A percentile compares a stretch with the other conserved stretches of the same genome.
Evolutionary conservation across 1,140 invertebrate genomes (phyloP).

Genomic region (Pseudomyrmex concolor): DNA sequence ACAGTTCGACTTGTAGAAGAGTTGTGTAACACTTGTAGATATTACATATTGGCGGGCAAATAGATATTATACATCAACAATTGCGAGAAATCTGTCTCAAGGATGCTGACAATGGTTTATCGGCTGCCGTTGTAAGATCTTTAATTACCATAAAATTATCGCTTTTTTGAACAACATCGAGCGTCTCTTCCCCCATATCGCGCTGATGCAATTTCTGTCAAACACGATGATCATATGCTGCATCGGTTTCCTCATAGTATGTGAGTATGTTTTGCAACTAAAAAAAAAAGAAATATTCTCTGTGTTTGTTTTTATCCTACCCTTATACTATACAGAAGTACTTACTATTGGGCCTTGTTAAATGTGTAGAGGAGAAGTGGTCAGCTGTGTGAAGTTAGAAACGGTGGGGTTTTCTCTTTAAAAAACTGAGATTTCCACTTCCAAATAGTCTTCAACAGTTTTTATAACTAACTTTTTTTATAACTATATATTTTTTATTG

Average conservation of each 20-base stretch:
- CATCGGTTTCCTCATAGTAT: constrained; percentile 56
- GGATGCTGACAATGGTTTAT: not conserved
- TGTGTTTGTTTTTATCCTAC: no score
- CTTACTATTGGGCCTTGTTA: no score
- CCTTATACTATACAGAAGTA: no score
- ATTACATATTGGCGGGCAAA: constrained; percentile 64
- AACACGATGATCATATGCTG: constrained; percentile 64
- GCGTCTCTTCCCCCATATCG: constrained; percentile 48
- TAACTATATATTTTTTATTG: no score
- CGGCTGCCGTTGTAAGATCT: not conserved
- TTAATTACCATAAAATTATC: constrained; percentile 54
- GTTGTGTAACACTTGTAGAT: constrained; percentile 44
- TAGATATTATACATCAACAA: constrained; percentile 53
- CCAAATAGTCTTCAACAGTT: not conserved
- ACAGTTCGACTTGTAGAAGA: no score
- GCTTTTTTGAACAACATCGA: constrained; percentile 43
- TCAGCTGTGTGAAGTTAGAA: no score
- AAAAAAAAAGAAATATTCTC: no score
- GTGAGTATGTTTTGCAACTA: constrained; percentile 46
- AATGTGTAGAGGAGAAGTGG: no score
- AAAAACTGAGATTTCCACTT: not conserved
- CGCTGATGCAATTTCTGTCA: constrained; percentile 61
- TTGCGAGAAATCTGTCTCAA: not conserved
- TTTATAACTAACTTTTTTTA: not conserved
- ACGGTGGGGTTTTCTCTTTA: no score